A percentile compares a stretch with the other conserved stretches of the same genome.
These are phyloP conservation scores for Ctenicera cuprea DNA, from an alignment of 2,888 invertebrate genomes.

Conservation along the genomic window DNA sequence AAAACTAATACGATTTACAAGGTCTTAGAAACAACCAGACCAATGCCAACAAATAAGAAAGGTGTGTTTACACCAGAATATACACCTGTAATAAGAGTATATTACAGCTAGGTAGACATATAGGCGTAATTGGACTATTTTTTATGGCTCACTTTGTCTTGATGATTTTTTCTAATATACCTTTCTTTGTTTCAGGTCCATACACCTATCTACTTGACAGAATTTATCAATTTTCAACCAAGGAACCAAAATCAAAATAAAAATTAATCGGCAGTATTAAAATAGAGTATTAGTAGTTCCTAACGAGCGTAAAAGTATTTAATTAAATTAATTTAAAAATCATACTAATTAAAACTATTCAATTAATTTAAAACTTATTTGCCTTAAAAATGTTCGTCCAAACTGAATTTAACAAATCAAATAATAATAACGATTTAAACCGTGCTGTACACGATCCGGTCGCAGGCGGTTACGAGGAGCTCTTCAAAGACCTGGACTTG, in stretches of 20 bases:
- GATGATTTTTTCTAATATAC: not conserved
- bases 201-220: constrained; percentile 12
- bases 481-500: constrained; percentile 71
- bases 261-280: constrained; percentile 62
- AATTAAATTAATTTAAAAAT: constrained; percentile 42
- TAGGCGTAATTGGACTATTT: not conserved
- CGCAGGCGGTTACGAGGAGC: constrained; percentile 62
- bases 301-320: constrained; percentile 50
- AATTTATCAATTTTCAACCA: constrained; percentile 7
- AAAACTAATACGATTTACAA: constrained; percentile 3
- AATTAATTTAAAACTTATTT: constrained; percentile 17
- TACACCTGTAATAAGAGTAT: not conserved
- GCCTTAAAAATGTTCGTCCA: constrained; percentile 67
- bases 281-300: constrained; percentile 66
- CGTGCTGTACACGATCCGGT: constrained; percentile 56
- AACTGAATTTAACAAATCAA: constrained; percentile 68
- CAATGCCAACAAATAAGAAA: not conserved
- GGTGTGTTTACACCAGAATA: not conserved
- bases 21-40: not conserved
- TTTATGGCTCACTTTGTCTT: not conserved
- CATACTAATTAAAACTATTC: constrained; percentile 20
- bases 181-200: constrained; percentile 47
- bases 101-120: not conserved
- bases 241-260: constrained; percentile 47
- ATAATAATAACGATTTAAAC: constrained; percentile 67